Conservation (phyloP, 2,888 invertebrate species). For the Drosophila pseudotalamancana region DNA sequence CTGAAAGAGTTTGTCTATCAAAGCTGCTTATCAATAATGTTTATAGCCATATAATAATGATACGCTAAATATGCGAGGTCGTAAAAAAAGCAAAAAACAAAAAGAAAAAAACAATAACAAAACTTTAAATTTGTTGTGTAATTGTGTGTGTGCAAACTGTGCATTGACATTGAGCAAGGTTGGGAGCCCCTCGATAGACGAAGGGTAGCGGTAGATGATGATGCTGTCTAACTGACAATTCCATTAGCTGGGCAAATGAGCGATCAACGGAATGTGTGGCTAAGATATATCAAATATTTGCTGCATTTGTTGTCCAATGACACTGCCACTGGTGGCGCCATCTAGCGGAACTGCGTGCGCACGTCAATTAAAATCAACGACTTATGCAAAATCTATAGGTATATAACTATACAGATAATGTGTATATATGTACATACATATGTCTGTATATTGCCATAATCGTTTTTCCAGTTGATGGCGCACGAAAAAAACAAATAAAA, state of each 20-base stretch:
- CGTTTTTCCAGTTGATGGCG: constrained; percentile 21
- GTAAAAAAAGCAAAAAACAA: background rate
- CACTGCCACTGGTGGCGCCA: constrained; percentile 20
- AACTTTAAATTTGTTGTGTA: constrained; percentile 29
- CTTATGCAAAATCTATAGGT: background rate
- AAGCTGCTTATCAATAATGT: constrained; percentile 31
- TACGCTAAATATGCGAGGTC: constrained; percentile 29
- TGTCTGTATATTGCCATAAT: constrained; percentile 10
- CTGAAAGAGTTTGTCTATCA: constrained; percentile 8
- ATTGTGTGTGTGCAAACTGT: constrained; percentile 49
- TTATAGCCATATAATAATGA: constrained; percentile 30
- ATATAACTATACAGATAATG: background rate
- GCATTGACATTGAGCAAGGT: constrained; percentile 64
- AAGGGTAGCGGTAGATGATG: background rate
- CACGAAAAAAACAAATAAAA: constrained; percentile 16
- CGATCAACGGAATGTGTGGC: constrained; percentile 34
- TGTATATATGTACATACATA: background rate
- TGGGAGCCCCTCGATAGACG: constrained; percentile 16
- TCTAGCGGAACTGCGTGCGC: constrained; percentile 27
- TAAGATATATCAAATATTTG: constrained; percentile 45
- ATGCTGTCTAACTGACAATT: constrained; percentile 1
- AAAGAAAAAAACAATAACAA: constrained; percentile 11
- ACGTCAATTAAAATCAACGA: constrained; percentile 10
- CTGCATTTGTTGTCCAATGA: constrained; percentile 13
- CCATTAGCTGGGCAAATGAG: constrained; percentile 22